These are phyloP conservation scores for Armadillidium nasatum DNA, from an alignment of 1,140 invertebrate genomes.

Conservation along the genomic window DNA sequence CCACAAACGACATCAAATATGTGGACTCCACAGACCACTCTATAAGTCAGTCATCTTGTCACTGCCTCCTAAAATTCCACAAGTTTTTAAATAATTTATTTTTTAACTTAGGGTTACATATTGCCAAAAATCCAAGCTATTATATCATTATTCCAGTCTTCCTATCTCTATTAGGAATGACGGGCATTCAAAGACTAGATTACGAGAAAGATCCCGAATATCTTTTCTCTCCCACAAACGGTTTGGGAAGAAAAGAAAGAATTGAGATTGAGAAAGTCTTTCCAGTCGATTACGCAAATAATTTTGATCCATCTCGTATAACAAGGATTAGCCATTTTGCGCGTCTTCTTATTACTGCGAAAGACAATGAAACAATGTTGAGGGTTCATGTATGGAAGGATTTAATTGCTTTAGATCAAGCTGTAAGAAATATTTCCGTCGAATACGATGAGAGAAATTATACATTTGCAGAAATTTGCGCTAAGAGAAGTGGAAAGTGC, in stretches of 20 bases:
- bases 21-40: too few relatives aligned
- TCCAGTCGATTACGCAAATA: slow-evolving; percentile 78
- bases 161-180: slow-evolving; percentile 71
- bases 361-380: slow-evolving; percentile 75
- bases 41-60: neutral
- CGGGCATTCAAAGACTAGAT: slow-evolving; percentile 70
- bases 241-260: slow-evolving; percentile 65
- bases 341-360: slow-evolving; percentile 74
- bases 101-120: slow-evolving; percentile 70
- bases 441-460: slow-evolving; percentile 61
- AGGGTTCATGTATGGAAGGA: slow-evolving; percentile 72
- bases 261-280: slow-evolving; percentile 75
- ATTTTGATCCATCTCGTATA: slow-evolving; percentile 78
- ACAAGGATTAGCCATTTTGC: slow-evolving; percentile 70
- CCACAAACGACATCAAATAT: too few relatives aligned
- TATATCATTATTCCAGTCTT: slow-evolving; percentile 81
- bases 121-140: slow-evolving; percentile 76
- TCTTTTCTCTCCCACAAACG: slow-evolving; percentile 80
- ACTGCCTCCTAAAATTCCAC: slow-evolving; percentile 41
- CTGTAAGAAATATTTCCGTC: slow-evolving; percentile 71
- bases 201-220: slow-evolving; percentile 93
- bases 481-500: slow-evolving; percentile 73
- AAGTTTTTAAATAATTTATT: slow-evolving; percentile 66
- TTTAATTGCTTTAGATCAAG: slow-evolving; percentile 65
- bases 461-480: slow-evolving; percentile 75